Base-by-base conservation (phyloP, 2,113 vertebrate genomes). In the Phalacrocorax brasilianus region DNA sequence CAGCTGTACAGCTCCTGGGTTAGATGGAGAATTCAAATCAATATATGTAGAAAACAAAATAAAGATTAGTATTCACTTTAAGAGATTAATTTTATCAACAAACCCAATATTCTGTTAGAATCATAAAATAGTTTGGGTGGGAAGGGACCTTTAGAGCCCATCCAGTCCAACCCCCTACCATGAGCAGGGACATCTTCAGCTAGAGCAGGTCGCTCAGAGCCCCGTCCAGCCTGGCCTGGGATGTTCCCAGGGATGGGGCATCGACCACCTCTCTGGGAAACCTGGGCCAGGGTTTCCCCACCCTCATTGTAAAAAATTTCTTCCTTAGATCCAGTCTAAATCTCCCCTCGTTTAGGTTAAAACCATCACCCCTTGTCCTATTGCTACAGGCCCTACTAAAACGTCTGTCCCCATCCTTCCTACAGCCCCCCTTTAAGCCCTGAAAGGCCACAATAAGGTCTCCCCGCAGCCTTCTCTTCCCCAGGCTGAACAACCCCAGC, bases 381-480 rank as follows among this genome's bases (percentile, higher is more conserved):
- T 38, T 5, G 38, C 38, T 38, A 38, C 38, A 38, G 38, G 38
- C 38, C 38, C 38, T 50, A 2, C 5, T 56, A 56, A 56, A 56
- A 20, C 32, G 18, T 56, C 30, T 32, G 11, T 15, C 33, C 21
- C 33, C 33, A 23, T 10, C 33, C n/a, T n/a, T 59, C 19, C 21
- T 19, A 21, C 20, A 21, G 19, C 32, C 55, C 55, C 58, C 21
- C n/a, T 59, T 59, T 59, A 59, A 23, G 33, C 6, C 7, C 6
- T 59, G 58, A 9, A 1, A 15, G 33, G 21, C 21, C 1, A 1
- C 58, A 15, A 2, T 16, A 10, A 59, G 58, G 14, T 59, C 6
- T 35, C 4, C 58, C 58, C 3, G 0, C 1, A 59, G 21, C n/a
- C 22, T 23, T 24, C 58, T 24, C 58, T 35, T 24, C 58, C 35